Percentiles rank a stretch among this genome's conserved stretches.
Evolutionary conservation across 2,888 invertebrate genomes (phyloP).

Genomic region (Argynnis bischoffii): DNA sequence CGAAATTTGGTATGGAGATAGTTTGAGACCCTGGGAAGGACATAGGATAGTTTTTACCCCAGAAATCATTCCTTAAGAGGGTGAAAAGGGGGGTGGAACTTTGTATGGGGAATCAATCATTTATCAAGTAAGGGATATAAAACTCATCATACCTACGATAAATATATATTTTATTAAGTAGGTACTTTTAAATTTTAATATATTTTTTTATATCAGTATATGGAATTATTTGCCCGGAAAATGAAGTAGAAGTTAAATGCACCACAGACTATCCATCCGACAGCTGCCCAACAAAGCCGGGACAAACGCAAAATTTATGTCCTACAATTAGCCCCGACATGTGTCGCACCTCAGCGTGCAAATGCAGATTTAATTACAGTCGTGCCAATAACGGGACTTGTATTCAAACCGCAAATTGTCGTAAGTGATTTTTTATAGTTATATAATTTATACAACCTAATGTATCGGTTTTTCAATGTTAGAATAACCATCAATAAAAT

Average conservation of each 20-base stretch:
- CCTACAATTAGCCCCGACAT: background rate
- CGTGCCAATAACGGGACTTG: slow-evolving; percentile 11
- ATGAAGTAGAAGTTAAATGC: slow-evolving; percentile 3
- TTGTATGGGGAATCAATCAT: no score
- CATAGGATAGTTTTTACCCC: no score
- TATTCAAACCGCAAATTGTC: slow-evolving; percentile 8
- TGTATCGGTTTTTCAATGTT: background rate
- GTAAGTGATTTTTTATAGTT: background rate
- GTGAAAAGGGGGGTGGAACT: no score
- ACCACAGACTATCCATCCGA: slow-evolving; percentile 3
- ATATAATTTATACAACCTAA: slow-evolving; percentile 18
- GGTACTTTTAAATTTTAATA: background rate
- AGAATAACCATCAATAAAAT: no score
- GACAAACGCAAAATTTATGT: background rate
- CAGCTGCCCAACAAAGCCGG: slow-evolving; percentile 7
- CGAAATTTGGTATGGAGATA: no score
- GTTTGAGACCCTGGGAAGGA: no score
- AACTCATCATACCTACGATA: no score
- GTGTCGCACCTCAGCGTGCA: slow-evolving; percentile 15
- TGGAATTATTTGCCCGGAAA: slow-evolving; percentile 1
- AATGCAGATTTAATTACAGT: slow-evolving; percentile 16
- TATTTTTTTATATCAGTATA: background rate
- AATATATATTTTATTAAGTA: no score
- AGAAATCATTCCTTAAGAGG: no score
- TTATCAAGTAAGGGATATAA: no score